Evolutionary conservation across 2,113 vertebrate genomes (phyloP).

Genomic region (Aleadryas rufinucha): DNA sequence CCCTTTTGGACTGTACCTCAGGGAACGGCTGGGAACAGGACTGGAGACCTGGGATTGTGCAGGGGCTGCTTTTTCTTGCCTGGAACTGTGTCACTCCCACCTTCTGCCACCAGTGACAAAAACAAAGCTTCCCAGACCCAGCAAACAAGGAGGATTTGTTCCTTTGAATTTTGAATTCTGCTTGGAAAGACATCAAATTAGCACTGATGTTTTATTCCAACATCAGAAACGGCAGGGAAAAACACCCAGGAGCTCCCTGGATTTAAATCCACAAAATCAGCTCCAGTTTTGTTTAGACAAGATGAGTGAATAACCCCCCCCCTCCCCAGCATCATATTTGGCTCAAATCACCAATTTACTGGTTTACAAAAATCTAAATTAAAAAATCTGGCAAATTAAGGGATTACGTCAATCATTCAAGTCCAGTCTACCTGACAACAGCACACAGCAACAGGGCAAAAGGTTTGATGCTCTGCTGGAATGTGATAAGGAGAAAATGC

Average conservation of each 20-base stretch:
- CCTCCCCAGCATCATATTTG: slow-evolving; percentile 18
- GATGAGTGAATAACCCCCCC: slow-evolving; percentile 16
- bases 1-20: not conserved
- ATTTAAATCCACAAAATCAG: slow-evolving; percentile 30
- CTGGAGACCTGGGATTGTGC: not conserved
- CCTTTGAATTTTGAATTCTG: not conserved
- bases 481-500: slow-evolving; percentile 64
- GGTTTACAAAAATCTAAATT: slow-evolving; percentile 57
- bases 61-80: not conserved
- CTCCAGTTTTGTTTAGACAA: slow-evolving; percentile 43
- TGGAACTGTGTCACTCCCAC: not conserved
- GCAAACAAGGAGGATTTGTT: not conserved
- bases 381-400: slow-evolving; percentile 62
- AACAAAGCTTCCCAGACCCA: not conserved
- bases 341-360: slow-evolving; percentile 42
- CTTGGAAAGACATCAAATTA: slow-evolving; percentile 35
- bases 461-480: slow-evolving; percentile 61
- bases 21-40: not conserved
- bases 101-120: not conserved
- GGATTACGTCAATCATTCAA: slow-evolving; percentile 60
- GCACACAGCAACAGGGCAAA: slow-evolving; percentile 48
- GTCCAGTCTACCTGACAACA: slow-evolving; percentile 58
- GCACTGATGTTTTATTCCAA: not conserved
- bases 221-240: not conserved
- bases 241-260: slow-evolving; percentile 20